phyloP scores from a whole-genome alignment of 2,888 invertebrate genomes.

The Morinoia aosen region DNA sequence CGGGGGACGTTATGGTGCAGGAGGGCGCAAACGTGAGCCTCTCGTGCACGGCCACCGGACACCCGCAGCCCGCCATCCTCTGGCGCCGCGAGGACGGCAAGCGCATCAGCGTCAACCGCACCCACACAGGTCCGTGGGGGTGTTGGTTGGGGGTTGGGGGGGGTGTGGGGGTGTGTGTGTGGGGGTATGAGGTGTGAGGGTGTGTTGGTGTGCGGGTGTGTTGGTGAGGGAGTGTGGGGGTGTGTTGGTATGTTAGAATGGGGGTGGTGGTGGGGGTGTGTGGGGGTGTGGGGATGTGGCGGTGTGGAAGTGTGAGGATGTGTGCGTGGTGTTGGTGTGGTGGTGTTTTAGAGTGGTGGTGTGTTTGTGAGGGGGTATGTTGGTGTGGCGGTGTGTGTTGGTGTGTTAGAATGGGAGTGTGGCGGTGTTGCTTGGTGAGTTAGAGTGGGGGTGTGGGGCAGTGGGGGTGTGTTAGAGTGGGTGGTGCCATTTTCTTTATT shows the following conservation, averaged over 20 bases:
- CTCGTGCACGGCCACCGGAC: constrained; percentile 77
- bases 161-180: too few species aligned
- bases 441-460: neutral
- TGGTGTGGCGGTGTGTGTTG: neutral
- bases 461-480: neutral
- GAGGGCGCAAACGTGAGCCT: constrained; percentile 95
- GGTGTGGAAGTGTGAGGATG: neutral
- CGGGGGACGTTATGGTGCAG: constrained; percentile 90
- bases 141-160: too few species aligned
- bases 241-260: neutral
- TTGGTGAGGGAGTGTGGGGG: too few species aligned
- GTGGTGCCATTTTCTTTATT: too few species aligned
- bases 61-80: constrained; percentile 89
- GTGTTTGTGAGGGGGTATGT: neutral
- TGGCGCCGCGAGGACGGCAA: constrained; percentile 94
- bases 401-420: neutral
- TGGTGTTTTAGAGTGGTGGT: neutral
- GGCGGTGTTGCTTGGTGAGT: neutral
- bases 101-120: constrained; percentile 85
- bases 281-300: neutral
- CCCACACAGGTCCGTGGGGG: constrained; percentile 76
- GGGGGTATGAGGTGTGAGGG: too few species aligned
- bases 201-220: too few species aligned
- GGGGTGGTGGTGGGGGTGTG: neutral
- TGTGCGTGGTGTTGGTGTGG: neutral